A percentile compares a stretch with the other conserved stretches of the same genome.
phyloP scores from a whole-genome alignment of 2,888 invertebrate genomes.

The Euzetes globulus region DNA sequence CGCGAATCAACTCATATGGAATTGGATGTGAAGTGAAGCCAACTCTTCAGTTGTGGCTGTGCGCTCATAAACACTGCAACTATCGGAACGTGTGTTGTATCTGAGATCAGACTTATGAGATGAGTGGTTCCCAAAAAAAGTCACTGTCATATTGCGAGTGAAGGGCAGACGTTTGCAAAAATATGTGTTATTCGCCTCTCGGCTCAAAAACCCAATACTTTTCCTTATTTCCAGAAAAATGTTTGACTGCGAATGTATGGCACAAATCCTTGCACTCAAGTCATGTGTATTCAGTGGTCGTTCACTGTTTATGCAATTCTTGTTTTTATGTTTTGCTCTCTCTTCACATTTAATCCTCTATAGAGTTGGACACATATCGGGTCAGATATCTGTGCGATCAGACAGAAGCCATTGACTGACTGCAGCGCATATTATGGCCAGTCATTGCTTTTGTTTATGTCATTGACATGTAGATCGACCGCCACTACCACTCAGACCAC shows the following conservation, averaged over 20 bases:
- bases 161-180: conserved; percentile 14
- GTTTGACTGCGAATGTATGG: no score
- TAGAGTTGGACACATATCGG: neutral
- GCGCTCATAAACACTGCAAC: neutral
- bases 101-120: conserved; percentile 4
- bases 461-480: conserved; percentile 22
- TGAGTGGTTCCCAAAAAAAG: neutral
- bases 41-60: neutral
- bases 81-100: conserved; percentile 13
- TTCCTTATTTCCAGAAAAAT: neutral
- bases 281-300: neutral
- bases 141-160: conserved; percentile 27
- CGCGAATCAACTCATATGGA: neutral
- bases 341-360: neutral
- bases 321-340: neutral
- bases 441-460: neutral
- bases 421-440: neutral
- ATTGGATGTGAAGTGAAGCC: neutral
- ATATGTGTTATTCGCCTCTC: conserved; percentile 17
- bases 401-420: no score
- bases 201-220: neutral
- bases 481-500: neutral
- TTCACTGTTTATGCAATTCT: conserved; percentile 4
- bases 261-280: no score
- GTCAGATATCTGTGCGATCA: neutral